Base-by-base conservation (phyloP, 2,797 vertebrate genomes). In the Catharus ustulatus region DNA sequence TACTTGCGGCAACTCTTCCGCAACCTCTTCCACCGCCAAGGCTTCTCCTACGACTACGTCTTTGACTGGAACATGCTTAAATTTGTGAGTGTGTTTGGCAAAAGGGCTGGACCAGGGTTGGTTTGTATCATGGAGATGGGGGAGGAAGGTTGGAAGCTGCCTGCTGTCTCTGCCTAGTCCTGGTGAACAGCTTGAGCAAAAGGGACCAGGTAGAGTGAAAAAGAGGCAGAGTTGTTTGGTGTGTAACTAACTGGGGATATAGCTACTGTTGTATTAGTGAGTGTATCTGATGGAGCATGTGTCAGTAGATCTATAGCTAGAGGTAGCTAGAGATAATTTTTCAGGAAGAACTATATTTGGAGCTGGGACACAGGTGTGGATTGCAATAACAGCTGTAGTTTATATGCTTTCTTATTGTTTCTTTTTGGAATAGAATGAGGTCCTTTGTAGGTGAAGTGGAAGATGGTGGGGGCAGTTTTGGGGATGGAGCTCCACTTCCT, bases 41-140 rank as follows among this genome's bases (percentile, higher is more conserved):
- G 99, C 80, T 99, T 99, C 98, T 99, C 99, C 95, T 99, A 99
- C 0, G 99, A 99, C 93, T 99, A 99, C 1, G 99, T 99, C 94
- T 99, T 99, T 77, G 99, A 99, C 97, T 99, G 99, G 99, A 99
- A 99, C 98, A 99, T 99, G 99, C 99, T 99, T 76, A 99, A 99
- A 97, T 99, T 99, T 97, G 99, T 99, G 97, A 98, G 98, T 98
- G 80, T 67, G 59, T 64, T 40, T 63, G 57, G 42, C 38, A 18
- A 11, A 82, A 43, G 61, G 66, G 24, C 32, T 62, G 66, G 51
- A 30, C 10, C 26, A 14, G 63, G 59, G 17, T 21, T 58, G 43
- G 22, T 75, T 32, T 3, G 0, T 63, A 3, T 27, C 23, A 1
- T 32, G 48, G 43, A 32, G 40, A 14, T 73, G 18, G 38, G 61